These are phyloP conservation scores for Nyctibius grandis DNA, from an alignment of 2,797 vertebrate genomes.

Conservation along the genomic window DNA sequence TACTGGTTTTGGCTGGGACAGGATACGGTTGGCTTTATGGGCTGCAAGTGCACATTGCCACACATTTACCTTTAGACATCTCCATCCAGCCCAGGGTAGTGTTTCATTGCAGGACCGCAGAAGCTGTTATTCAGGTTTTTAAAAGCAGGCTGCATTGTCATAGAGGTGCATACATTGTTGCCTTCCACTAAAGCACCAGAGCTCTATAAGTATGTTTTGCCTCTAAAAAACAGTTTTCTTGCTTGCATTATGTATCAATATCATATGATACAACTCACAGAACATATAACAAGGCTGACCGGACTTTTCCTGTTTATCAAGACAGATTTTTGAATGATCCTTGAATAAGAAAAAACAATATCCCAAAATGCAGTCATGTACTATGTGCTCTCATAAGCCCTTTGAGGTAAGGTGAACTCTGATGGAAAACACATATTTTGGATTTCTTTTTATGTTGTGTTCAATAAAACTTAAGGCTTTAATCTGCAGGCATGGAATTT, in stretches of 20 bases:
- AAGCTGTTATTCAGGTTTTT: neutral
- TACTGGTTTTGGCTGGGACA: no score
- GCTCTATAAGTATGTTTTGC: neutral
- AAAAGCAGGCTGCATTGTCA: neutral
- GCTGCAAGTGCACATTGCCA: no score
- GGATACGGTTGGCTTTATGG: no score
- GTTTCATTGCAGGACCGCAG: neutral
- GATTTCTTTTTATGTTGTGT: neutral
- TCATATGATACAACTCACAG: neutral
- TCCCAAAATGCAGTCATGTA: neutral
- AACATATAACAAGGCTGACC: neutral
- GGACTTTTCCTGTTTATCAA: neutral
- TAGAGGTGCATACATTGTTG: neutral
- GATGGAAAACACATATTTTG: neutral
- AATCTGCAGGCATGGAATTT: neutral
- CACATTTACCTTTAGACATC: neutral
- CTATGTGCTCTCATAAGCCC: accelerated
- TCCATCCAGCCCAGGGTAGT: neutral
- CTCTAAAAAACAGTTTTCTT: neutral
- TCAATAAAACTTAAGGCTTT: neutral
- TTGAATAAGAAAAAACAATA: neutral
- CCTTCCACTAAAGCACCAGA: neutral
- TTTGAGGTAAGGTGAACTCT: neutral
- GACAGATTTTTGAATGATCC: neutral
- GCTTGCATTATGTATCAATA: neutral